Evolutionary conservation across 2,113 vertebrate species (phyloP), one percentile per base, ranked within the genome.

Genomic region (Oncorhynchus clarkii): DNA sequence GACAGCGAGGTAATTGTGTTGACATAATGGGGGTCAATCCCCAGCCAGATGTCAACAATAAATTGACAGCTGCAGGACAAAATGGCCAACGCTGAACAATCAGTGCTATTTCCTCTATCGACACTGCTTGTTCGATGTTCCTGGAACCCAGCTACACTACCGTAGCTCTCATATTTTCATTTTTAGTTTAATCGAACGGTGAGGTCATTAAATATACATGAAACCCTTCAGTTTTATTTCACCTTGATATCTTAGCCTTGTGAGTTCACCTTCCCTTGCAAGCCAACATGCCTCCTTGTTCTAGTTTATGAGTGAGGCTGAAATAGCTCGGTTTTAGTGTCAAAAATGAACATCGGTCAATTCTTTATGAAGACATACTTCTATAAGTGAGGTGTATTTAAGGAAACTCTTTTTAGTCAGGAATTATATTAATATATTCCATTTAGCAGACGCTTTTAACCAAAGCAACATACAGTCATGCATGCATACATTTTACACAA

Each of bases 131-230:
- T 54, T 18, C 68, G 75, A 82, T 84, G 68, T 78, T 83, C 70
- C 13, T 24, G 75, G 74, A 73, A 66, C 73, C 64, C 67, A 26
- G 59, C 80, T 49, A 27, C 66, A 29, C 66, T 65, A 18, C 51
- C 14, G 16, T 54, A 71, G 80, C 71, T 0, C 27, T 20, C 59
- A 22, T 8, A 34, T 68, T 81, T 75, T 77, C 84, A 81, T 84
- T 86, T 85, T 85, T 81, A 87, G 78, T 75, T n/a, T 51, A 5
- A 27, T 16, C 12, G 57, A 78, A 62, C 39, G 1, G 65, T n/a
- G 62, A 62, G n/a, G 60, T 76, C 75, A 67, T 18, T 31, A 49
- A 72, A 49, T 49, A 26, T 20, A 70, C 39, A 70, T 70, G 39
- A n/a, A 62, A 62, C 20, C n/a, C n/a, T 62, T 9, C n/a, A 72